Percentiles rank a stretch among this genome's conserved stretches.
phyloP scores from a whole-genome alignment of 2,888 invertebrate genomes.

The Gibbula magus region DNA sequence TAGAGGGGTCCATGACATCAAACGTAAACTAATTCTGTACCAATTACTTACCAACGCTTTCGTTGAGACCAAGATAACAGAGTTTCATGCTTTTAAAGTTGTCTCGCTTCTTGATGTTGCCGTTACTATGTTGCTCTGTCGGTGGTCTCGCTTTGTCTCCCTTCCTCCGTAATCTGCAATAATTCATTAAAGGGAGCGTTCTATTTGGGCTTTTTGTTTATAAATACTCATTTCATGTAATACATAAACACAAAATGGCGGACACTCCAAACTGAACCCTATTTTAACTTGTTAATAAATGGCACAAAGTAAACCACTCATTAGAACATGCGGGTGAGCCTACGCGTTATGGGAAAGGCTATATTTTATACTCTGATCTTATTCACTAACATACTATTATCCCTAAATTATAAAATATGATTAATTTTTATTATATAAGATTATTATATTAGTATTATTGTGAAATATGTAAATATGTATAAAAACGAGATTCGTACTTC shows the following conservation, averaged over 20 bases:
- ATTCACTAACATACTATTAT: too few relatives aligned
- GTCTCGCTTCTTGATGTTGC: conserved; percentile 48
- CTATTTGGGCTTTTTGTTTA: too few relatives aligned
- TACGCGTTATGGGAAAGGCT: too few relatives aligned
- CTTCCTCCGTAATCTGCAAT: conserved; percentile 37
- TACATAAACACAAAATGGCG: neutral
- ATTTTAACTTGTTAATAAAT: too few relatives aligned
- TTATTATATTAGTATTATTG: neutral
- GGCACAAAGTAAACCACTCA: too few relatives aligned
- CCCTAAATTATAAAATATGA: too few relatives aligned
- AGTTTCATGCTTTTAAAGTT: conserved; percentile 56
- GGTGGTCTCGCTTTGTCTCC: conserved; percentile 40
- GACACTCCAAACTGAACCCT: neutral
- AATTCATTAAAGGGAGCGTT: neutral
- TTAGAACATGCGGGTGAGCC: too few relatives aligned
- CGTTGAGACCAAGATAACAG: conserved; percentile 70
- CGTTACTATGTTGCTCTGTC: conserved; percentile 34
- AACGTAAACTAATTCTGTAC: neutral
- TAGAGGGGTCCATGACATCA: neutral
- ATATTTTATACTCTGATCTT: too few relatives aligned
- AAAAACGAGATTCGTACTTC: conserved; percentile 46
- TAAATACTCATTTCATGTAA: too few relatives aligned
- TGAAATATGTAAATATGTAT: neutral
- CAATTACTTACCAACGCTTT: conserved; percentile 65
- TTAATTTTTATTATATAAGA: neutral